A percentile compares a stretch with the other conserved stretches of the same genome.
These are phyloP conservation scores for Caradrina clavipalpis DNA, from an alignment of 2,888 invertebrate species.

Conservation along the genomic window DNA sequence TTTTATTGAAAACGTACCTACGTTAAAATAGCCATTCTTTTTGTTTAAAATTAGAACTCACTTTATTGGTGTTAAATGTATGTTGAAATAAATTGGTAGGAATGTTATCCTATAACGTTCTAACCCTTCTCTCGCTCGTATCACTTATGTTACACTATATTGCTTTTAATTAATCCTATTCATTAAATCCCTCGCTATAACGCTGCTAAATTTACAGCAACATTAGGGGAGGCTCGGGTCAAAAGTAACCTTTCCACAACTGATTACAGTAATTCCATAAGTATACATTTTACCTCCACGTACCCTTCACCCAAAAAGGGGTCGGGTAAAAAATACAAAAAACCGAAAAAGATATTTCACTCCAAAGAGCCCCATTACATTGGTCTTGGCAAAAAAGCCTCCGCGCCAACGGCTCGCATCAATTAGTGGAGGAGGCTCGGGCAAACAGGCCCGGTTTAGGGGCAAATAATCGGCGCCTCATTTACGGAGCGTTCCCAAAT, in stretches of 20 bases:
- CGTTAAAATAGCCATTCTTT: background rate
- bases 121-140: slow-evolving; percentile 24
- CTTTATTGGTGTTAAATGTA: slow-evolving; percentile 4
- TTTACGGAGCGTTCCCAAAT: slow-evolving; percentile 74
- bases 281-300: slow-evolving; percentile 58
- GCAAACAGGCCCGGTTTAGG: slow-evolving; percentile 79
- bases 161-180: slow-evolving; percentile 64
- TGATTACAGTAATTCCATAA: slow-evolving; percentile 67
- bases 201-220: slow-evolving; percentile 56
- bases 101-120: slow-evolving; percentile 12
- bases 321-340: slow-evolving; percentile 68
- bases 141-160: slow-evolving; percentile 57
- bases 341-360: slow-evolving; percentile 84
- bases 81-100: slow-evolving; percentile 13
- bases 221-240: slow-evolving; percentile 53
- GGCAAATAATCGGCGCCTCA: slow-evolving; percentile 85
- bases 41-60: background rate
- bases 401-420: slow-evolving; percentile 75
- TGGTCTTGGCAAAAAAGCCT: slow-evolving; percentile 82
- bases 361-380: slow-evolving; percentile 81
- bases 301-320: slow-evolving; percentile 63
- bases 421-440: slow-evolving; percentile 83
- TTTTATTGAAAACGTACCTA: background rate
- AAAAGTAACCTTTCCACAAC: slow-evolving; percentile 66
- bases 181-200: slow-evolving; percentile 61